Conservation (phyloP, 2,797 vertebrate genomes). For the Coccyzus lansbergi region DNA sequence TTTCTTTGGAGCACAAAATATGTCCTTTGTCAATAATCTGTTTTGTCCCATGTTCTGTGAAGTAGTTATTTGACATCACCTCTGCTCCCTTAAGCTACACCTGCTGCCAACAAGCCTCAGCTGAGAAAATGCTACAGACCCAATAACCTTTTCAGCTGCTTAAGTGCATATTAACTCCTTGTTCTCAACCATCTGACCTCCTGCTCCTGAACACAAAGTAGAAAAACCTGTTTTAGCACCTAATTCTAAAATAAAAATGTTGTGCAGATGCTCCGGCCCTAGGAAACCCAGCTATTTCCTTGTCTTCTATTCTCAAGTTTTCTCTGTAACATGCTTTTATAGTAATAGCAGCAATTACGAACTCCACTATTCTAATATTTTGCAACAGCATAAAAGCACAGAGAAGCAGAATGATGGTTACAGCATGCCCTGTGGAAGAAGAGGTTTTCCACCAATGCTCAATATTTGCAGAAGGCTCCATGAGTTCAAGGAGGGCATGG, state of each 20-base stretch:
- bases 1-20: background rate
- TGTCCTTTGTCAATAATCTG: background rate
- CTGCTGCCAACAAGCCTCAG: conserved; percentile 14
- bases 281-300: background rate
- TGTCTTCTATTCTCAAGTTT: background rate
- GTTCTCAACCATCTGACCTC: background rate
- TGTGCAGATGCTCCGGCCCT: background rate
- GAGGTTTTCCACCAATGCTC: background rate
- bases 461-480: background rate
- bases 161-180: background rate
- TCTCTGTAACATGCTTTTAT: background rate
- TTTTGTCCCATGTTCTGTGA: background rate
- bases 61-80: background rate
- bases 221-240: background rate
- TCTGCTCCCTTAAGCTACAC: conserved; percentile 15
- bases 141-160: conserved; percentile 13
- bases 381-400: background rate
- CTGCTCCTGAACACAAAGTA: background rate
- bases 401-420: background rate
- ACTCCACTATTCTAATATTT: background rate
- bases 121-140: background rate
- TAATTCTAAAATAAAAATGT: background rate
- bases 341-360: background rate
- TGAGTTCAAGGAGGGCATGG: background rate
- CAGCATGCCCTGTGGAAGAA: background rate